phyloP scores from a whole-genome alignment of 64 coral and sea anemone species.

The Stylophora pistillata region DNA sequence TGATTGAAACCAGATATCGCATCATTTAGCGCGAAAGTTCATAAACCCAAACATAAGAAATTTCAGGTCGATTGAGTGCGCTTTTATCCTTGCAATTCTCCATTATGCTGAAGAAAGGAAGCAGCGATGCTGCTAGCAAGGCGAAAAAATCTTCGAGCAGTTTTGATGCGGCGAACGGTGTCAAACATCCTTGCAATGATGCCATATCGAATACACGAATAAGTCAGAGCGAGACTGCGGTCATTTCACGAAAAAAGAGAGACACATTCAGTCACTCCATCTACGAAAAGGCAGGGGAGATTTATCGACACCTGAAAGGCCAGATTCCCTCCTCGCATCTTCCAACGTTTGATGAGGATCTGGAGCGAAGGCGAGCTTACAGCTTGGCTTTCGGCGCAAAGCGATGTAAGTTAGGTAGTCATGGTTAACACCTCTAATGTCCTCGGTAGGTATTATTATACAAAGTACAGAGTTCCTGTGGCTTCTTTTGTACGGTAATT shows the following conservation, averaged over 20 bases:
- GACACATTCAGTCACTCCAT: slow-evolving; percentile 78
- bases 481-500: not conserved
- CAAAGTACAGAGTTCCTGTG: not conserved
- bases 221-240: slow-evolving; percentile 67
- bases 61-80: not conserved
- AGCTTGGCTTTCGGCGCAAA: slow-evolving; percentile 98
- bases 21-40: not conserved
- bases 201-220: not conserved
- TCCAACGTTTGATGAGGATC: slow-evolving; percentile 89
- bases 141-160: slow-evolving; percentile 53
- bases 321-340: slow-evolving; percentile 66
- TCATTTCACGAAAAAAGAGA: slow-evolving; percentile 60
- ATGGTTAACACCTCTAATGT: not conserved
- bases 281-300: slow-evolving; percentile 88
- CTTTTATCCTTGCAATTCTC: not conserved
- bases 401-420: slow-evolving; percentile 77
- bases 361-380: slow-evolving; percentile 88
- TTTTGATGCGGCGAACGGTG: slow-evolving; percentile 23
- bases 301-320: slow-evolving; percentile 93
- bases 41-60: not conserved
- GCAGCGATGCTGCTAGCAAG: not conserved
- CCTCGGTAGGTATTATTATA: not conserved
- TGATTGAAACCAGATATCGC: not conserved
- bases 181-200: slow-evolving; percentile 4
- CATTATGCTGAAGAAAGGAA: slow-evolving; percentile 10